Evolutionary conservation across 2,113 vertebrate genomes (phyloP), one percentile per base, ranked within the genome.

Genomic region (Microtus pennsylvanicus): DNA sequence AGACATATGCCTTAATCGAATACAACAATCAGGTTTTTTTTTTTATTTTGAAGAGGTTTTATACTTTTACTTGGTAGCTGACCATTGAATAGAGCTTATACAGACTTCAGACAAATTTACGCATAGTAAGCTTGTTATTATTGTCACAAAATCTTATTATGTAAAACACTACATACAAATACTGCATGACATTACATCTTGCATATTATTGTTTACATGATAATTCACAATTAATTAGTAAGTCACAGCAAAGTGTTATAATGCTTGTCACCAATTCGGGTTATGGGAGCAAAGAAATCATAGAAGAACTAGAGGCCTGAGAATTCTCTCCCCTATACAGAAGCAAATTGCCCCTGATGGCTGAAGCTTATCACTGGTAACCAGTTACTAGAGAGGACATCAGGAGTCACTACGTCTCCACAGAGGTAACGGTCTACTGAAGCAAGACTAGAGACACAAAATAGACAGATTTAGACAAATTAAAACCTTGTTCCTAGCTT

Each of bases 141-240:
- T 94, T 88, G 69, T 90, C 70, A 67, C 10, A 90, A 90, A 74
- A 94, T 87, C 82, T 92, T 61, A 50, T 80, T 74, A 93, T 80
- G 38, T 65, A n/a, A 24, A 33, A 24, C 35, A 78, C 38, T 76
- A 17, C 42, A 92, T 42, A 85, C 89, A 72, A 91, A 82, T 95
- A 61, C 63, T 24, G 13, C 0, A 50, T 76, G 55, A 35, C 38
- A 83, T 89, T 81, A 35, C 30, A 78, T n/a, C 67, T 45, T 50
- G 5, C 19, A 22, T 96, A 33, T 55, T 89, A 50, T 90, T 88
- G 65, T 88, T 89, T 93, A 8, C 2, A n/a, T 93, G 70, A 50
- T 74, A 70, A 52, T 11, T 35, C 5, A 45, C 67, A 87, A 42
- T 90, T 55, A 89, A n/a, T 85, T 61, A 72, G 12, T n/a, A 95